These are phyloP conservation scores for Ciconia boyciana DNA, from an alignment of 2,113 vertebrate species.

Conservation along the genomic window DNA sequence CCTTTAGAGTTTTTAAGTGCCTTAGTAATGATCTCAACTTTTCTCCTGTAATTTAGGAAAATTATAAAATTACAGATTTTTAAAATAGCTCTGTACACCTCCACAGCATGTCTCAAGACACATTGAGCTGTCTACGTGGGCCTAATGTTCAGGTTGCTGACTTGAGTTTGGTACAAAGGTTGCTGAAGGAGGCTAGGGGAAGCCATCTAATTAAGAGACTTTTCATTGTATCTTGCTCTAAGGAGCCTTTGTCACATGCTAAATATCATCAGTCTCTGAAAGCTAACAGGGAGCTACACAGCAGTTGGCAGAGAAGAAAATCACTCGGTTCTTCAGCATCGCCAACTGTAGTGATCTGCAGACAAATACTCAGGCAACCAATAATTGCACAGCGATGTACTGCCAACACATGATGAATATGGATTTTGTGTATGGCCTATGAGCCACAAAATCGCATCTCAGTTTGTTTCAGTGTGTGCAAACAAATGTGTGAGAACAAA, in stretches of 20 bases:
- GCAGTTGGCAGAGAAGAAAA: neutral
- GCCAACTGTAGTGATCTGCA: neutral
- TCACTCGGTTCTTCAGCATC: neutral
- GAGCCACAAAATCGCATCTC: neutral
- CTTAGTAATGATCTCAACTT: constrained; percentile 27
- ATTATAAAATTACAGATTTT: constrained; percentile 25
- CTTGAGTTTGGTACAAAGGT: neutral
- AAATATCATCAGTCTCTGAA: neutral
- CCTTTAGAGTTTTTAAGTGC: constrained; percentile 50
- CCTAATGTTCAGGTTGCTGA: neutral
- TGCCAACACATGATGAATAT: neutral
- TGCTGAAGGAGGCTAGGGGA: neutral
- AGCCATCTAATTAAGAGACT: neutral
- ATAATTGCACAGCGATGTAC: neutral
- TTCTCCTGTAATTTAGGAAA: constrained; percentile 37
- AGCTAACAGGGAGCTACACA: neutral
- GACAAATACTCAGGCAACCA: neutral
- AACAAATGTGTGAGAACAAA: neutral
- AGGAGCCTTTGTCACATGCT: neutral
- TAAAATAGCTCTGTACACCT: constrained; percentile 26
- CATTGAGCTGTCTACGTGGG: neutral
- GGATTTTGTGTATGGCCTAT: neutral
- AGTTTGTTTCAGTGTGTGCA: neutral
- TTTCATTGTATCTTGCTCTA: neutral
- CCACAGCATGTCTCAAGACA: neutral